Evolutionary conservation across 2,888 invertebrate genomes (phyloP).

Genomic region (Eristalis tenax): DNA sequence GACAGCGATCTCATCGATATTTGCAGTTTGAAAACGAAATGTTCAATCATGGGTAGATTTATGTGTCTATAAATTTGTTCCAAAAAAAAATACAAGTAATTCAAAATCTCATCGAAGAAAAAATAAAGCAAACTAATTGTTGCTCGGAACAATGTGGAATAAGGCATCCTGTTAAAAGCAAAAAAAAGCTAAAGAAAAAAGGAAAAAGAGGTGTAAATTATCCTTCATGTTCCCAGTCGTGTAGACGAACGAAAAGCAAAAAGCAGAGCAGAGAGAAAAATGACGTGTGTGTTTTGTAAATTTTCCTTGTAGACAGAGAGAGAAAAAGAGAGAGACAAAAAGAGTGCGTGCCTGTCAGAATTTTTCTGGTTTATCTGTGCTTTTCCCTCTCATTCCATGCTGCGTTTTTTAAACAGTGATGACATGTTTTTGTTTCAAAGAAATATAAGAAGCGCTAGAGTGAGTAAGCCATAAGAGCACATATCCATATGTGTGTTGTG

Average conservation of each 20-base stretch:
- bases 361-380: conserved; percentile 12
- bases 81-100: background rate
- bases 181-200: background rate
- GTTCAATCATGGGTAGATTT: background rate
- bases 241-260: conserved; percentile 46
- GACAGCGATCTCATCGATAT: conserved; percentile 44
- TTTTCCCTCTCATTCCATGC: conserved; percentile 56
- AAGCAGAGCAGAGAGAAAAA: conserved; percentile 55
- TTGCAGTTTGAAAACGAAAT: background rate
- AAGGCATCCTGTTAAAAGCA: conserved; percentile 35
- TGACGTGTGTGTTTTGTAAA: conserved; percentile 72
- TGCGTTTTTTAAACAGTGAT: conserved; percentile 49
- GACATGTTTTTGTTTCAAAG: conserved; percentile 59
- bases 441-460: conserved; percentile 20
- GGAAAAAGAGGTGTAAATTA: conserved; percentile 51
- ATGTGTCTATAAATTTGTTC: background rate
- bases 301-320: conserved; percentile 36
- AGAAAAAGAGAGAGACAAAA: conserved; percentile 11
- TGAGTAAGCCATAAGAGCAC: conserved; percentile 3
- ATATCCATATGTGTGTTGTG: conserved; percentile 1
- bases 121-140: conserved; percentile 52
- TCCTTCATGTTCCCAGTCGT: conserved; percentile 36
- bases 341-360: conserved; percentile 46
- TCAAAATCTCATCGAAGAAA: background rate
- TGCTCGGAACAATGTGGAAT: conserved; percentile 47